A percentile compares a stretch with the other conserved stretches of the same genome.
Conservation (phyloP, 2,888 invertebrate genomes). For the Chymomyza fuscimana region DNA sequence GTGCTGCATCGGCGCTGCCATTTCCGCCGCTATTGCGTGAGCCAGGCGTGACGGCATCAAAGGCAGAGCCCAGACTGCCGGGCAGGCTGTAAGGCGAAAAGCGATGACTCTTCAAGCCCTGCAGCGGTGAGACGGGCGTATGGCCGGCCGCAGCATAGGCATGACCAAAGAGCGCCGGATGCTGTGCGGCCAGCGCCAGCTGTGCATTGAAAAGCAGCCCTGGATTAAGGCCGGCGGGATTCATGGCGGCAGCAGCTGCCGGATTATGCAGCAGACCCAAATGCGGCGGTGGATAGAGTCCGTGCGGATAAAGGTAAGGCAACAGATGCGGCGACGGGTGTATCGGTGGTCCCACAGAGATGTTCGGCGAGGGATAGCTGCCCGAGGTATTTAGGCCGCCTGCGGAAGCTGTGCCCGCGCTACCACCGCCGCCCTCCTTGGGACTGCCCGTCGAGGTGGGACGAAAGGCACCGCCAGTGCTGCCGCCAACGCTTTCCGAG, state of each 20-base stretch:
- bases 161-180: constrained; percentile 87
- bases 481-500: constrained; percentile 83
- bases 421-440: constrained; percentile 79
- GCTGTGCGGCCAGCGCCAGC: constrained; percentile 92
- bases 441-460: constrained; percentile 81
- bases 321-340: constrained; percentile 93
- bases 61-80: constrained; percentile 89
- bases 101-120: constrained; percentile 87
- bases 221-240: constrained; percentile 85
- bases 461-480: constrained; percentile 80
- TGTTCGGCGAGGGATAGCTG: constrained; percentile 91
- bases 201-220: constrained; percentile 94
- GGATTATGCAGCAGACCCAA: constrained; percentile 83
- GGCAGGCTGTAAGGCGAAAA: constrained; percentile 95
- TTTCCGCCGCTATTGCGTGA: constrained; percentile 75
- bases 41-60: constrained; percentile 93
- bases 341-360: constrained; percentile 95
- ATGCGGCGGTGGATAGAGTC: constrained; percentile 91
- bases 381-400: constrained; percentile 73
- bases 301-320: constrained; percentile 95
- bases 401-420: constrained; percentile 48
- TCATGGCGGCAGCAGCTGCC: constrained; percentile 82
- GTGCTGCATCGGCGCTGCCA: constrained; percentile 48
- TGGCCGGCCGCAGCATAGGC: constrained; percentile 82
- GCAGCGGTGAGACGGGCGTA: constrained; percentile 86